Base-by-base conservation (phyloP, 2,113 vertebrate genomes). In the Saguinus imperator region DNA sequence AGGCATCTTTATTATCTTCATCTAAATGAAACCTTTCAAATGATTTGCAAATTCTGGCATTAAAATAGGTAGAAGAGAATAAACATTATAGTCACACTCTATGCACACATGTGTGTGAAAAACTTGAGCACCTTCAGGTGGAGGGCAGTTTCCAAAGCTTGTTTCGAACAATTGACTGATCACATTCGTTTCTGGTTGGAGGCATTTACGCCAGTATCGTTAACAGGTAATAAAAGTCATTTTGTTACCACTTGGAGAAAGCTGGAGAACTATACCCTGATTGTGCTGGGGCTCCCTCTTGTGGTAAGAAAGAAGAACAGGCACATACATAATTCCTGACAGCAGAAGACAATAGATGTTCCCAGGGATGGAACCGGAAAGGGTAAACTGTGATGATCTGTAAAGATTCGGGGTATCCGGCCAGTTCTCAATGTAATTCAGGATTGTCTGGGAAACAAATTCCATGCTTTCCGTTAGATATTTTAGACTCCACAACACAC, bases 261-360 rank as follows among this genome's bases (percentile, higher is more conserved):
- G 32, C 57, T 64, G 21, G 32, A 20, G 57, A 76, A 25, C 70
- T 18, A 1, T 55, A 48, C 91, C 94, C 97, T 89, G 23, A 18
- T 70, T 70, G 29, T 81, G 48, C 84, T 52, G 35, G 6, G 35
- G 93, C 94, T 23, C 97, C 91, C 94, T 86, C 97, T 80, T 70
- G 97, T 97, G 97, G 95, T 52, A 12, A 25, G 61, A 94, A 48
- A 18, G 25, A n/a, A 75, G 35, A 92, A 83, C 21, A 23, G 55
- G 23, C 5, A 20, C 8, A 18, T 27, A 40, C 23, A 16, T 8
- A 25, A 50, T 80, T n/a, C 10, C 1, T 35, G 35, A 27, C 17
- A 0, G 12, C 1, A 3, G 32, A 85, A 95, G 35, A 48, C 32
- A 83, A 35, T 2, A 43, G 5, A 4, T 37, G 50, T 9, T 13